These are phyloP conservation scores for Drosophila bunnanda DNA, from an alignment of 2,888 invertebrate genomes.

Conservation along the genomic window DNA sequence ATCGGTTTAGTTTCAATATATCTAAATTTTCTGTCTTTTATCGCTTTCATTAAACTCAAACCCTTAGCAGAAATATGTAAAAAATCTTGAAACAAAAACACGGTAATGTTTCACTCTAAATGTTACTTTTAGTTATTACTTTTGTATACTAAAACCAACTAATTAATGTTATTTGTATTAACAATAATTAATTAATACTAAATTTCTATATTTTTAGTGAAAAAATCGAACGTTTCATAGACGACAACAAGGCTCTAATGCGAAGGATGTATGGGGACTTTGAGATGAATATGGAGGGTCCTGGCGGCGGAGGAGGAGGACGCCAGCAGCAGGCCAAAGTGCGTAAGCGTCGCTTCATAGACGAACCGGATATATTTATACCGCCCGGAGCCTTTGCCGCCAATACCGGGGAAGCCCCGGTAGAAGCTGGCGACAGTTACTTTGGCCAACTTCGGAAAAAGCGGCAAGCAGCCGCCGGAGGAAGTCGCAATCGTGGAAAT, in stretches of 20 bases:
- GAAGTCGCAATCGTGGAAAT: constrained; percentile 61
- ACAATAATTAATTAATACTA: neutral
- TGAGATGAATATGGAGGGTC: constrained; percentile 86
- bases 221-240: constrained; percentile 95
- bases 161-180: no score
- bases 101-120: no score
- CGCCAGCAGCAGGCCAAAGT: constrained; percentile 84
- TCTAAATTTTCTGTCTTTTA: no score
- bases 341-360: constrained; percentile 83
- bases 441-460: constrained; percentile 86
- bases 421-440: constrained; percentile 86
- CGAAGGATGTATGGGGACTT: constrained; percentile 97
- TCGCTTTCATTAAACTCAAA: no score
- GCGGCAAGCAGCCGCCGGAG: constrained; percentile 84
- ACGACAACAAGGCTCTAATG: constrained; percentile 97
- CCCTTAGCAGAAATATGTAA: no score
- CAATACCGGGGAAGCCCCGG: constrained; percentile 84
- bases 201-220: constrained; percentile 86
- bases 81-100: no score
- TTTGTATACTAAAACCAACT: no score
- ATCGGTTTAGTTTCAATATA: no score
- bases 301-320: constrained; percentile 70
- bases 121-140: no score
- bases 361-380: constrained; percentile 83
- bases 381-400: constrained; percentile 87